A percentile compares a stretch with the other conserved stretches of the same genome.
Conservation (phyloP, 2,888 invertebrate species). For the Beris chalybata region DNA sequence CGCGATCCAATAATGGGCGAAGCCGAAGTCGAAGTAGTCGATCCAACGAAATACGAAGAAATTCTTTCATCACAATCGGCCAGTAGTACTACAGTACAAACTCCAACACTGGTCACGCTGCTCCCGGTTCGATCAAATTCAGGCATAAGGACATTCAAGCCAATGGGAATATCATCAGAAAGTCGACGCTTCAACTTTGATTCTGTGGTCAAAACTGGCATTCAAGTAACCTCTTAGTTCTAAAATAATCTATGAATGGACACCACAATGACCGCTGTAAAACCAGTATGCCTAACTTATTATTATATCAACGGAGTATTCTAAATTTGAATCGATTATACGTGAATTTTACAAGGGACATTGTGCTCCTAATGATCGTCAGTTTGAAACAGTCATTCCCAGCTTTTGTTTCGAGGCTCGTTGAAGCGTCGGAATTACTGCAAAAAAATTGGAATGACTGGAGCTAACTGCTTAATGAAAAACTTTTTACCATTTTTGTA, state of each 20-base stretch:
- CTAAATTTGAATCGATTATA: too few species aligned
- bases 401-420: too few species aligned
- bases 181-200: slow-evolving; percentile 43
- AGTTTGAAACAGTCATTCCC: too few species aligned
- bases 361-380: too few species aligned
- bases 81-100: slow-evolving; percentile 48
- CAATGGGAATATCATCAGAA: slow-evolving; percentile 49
- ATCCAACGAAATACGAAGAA: slow-evolving; percentile 56
- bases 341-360: too few species aligned
- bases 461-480: too few species aligned
- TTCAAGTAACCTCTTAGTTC: slow-evolving; percentile 48
- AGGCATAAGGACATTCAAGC: slow-evolving; percentile 72
- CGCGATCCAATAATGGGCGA: slow-evolving; percentile 52
- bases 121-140: slow-evolving; percentile 79
- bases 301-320: too few species aligned
- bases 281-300: too few species aligned
- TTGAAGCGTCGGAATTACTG: too few species aligned
- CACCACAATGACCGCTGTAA: too few species aligned
- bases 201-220: slow-evolving; percentile 50
- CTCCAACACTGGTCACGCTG: slow-evolving; percentile 63
- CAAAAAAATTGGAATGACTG: too few species aligned
- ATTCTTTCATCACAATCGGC: slow-evolving; percentile 49
- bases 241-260: background rate
- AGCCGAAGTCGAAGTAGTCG: slow-evolving; percentile 56
- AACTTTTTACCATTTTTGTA: too few species aligned